phyloP scores from a whole-genome alignment of 2,888 invertebrate genomes.

The Pseudeuparius sepicola region DNA sequence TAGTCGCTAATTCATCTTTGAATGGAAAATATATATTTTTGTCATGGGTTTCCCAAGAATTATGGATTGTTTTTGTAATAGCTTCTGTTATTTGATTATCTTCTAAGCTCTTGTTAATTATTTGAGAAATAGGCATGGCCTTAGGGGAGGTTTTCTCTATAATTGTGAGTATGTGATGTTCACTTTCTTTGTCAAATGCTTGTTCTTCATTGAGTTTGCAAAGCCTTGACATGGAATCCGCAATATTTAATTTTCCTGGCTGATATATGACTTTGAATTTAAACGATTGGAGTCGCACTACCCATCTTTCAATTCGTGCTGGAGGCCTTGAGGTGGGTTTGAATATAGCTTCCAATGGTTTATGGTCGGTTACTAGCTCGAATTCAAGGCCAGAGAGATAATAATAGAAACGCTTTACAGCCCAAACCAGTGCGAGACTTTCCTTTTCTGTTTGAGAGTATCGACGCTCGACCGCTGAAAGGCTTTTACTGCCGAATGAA shows the following conservation, averaged over 20 bases:
- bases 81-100: constrained; percentile 1
- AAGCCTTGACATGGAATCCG: constrained; percentile 23
- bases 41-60: not conserved
- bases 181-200: constrained; percentile 15
- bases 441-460: constrained; percentile 32
- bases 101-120: constrained; percentile 6
- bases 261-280: no score
- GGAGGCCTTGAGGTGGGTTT: no score
- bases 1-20: constrained; percentile 13
- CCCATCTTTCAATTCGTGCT: no score
- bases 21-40: constrained; percentile 13
- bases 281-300: no score
- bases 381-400: constrained; percentile 36
- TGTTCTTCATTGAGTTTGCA: constrained; percentile 6
- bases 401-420: constrained; percentile 33
- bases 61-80: not conserved
- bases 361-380: constrained; percentile 26
- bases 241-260: constrained; percentile 23
- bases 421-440: constrained; percentile 33
- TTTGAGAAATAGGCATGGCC: constrained; percentile 13
- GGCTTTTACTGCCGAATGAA: no score
- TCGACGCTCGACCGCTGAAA: constrained; percentile 16
- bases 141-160: constrained; percentile 16
- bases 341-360: no score
- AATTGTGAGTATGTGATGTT: constrained; percentile 18